These are phyloP conservation scores for Sinocyclocheilus maitianheensis DNA, from an alignment of 2,113 vertebrate species.

Conservation along the genomic window DNA sequence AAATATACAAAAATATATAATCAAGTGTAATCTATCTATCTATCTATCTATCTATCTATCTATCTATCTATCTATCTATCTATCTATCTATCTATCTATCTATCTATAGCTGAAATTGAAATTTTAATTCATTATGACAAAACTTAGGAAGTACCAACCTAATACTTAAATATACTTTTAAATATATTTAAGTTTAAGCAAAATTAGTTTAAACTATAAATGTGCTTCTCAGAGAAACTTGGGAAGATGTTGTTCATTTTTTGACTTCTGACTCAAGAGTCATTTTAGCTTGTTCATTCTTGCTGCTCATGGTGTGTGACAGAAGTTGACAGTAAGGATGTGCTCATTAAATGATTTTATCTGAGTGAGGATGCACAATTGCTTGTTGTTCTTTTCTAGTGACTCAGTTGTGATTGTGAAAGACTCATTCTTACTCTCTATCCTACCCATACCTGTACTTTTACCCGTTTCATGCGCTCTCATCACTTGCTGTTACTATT, in stretches of 20 bases:
- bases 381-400: not conserved
- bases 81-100: no score
- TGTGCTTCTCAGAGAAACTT: not conserved
- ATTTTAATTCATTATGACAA: not conserved
- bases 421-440: slow-evolving; percentile 12
- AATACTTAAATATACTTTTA: not conserved
- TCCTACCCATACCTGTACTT: not conserved
- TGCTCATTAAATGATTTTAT: slow-evolving; percentile 9
- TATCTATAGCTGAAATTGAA: not conserved
- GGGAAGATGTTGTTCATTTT: no score
- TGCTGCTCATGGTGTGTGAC: not conserved
- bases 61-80: no score
- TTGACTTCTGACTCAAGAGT: not conserved
- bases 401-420: not conserved
- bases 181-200: not conserved
- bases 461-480: not conserved
- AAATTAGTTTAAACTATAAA: not conserved
- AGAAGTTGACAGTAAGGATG: not conserved
- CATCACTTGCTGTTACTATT: not conserved
- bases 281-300: not conserved
- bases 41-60: no score
- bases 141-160: not conserved
- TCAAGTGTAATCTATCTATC: no score
- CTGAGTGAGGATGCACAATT: not conserved
- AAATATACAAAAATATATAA: no score